Evolutionary conservation across 2,888 invertebrate species (phyloP).

Genomic region (Cataglyphis albicans): DNA sequence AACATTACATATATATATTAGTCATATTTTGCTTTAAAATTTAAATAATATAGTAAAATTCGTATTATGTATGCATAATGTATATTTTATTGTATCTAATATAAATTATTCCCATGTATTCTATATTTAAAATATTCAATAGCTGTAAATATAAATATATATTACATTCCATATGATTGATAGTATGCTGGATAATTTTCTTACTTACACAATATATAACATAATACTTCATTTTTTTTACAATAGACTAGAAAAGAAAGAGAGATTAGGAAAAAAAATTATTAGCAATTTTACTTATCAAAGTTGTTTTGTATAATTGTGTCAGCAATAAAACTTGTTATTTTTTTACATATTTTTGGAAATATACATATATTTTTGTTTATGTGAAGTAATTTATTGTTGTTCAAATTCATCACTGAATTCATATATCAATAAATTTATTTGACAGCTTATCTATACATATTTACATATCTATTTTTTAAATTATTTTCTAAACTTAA

Average conservation of each 20-base stretch:
- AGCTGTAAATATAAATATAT: constrained; percentile 75
- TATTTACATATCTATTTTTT: constrained; percentile 1
- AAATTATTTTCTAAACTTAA: neutral
- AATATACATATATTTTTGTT: neutral
- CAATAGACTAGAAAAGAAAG: neutral
- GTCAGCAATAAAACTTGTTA: neutral
- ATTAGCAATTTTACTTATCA: neutral
- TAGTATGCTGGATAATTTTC: neutral
- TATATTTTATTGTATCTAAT: constrained; percentile 75
- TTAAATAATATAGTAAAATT: constrained; percentile 54
- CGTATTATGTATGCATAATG: constrained; percentile 78
- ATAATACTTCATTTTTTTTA: neutral
- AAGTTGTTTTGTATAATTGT: neutral
- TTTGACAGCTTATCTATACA: neutral
- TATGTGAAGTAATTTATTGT: neutral
- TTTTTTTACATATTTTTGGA: neutral
- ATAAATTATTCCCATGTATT: constrained; percentile 74
- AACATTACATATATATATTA: constrained; percentile 1
- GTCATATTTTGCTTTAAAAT: constrained; percentile 61
- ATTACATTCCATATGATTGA: constrained; percentile 66
- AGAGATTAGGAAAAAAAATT: neutral
- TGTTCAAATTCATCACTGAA: neutral
- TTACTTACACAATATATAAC: neutral
- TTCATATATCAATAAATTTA: neutral
- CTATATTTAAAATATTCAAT: constrained; percentile 76